Conservation (phyloP, 2,888 invertebrate genomes). For the Cantharis lateralis region DNA sequence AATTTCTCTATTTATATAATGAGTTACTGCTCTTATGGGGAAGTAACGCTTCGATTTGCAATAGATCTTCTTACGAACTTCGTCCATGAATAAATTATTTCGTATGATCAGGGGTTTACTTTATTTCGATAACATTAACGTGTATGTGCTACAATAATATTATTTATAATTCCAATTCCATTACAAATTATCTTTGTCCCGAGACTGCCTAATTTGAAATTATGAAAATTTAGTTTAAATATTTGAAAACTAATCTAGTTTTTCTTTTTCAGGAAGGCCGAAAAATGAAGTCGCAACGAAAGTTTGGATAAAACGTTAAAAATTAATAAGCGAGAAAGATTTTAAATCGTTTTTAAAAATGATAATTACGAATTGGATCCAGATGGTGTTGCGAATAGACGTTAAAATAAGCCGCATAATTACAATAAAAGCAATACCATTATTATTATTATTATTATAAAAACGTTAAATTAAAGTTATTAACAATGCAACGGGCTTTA, state of each 20-base stretch:
- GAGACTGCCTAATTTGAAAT: background rate
- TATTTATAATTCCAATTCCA: background rate
- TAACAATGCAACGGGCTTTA: slow-evolving; percentile 45
- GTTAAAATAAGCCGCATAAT: background rate
- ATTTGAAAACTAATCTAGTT: background rate
- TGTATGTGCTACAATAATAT: background rate
- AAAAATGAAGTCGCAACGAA: background rate
- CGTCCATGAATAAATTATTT: background rate
- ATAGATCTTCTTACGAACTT: background rate
- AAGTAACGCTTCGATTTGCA: background rate
- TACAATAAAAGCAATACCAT: background rate
- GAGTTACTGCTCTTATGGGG: background rate
- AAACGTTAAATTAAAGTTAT: background rate
- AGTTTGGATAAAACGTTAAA: background rate
- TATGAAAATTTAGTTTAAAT: background rate
- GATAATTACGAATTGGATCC: background rate
- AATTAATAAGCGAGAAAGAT: background rate
- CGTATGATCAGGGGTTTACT: background rate
- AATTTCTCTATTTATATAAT: background rate
- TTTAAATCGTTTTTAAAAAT: background rate
- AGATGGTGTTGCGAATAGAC: background rate
- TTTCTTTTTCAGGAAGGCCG: background rate
- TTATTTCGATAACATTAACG: background rate
- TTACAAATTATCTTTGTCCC: background rate
- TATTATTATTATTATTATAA: background rate